Conservation (phyloP, 2,113 vertebrate genomes). For the Dasyurus viverrinus region DNA sequence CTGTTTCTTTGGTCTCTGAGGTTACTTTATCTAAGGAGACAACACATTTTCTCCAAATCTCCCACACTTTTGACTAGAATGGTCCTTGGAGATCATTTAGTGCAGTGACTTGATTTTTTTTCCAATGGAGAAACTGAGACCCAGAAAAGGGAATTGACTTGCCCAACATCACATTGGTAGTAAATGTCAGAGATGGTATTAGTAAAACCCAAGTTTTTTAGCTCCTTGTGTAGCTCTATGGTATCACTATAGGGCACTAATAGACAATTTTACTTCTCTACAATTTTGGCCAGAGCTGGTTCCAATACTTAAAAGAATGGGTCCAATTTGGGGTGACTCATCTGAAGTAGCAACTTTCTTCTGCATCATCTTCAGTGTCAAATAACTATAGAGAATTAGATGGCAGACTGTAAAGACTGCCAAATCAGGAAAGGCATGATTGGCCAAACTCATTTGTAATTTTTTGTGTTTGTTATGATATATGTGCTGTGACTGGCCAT, state of each 20-base stretch:
- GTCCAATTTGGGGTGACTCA: background rate
- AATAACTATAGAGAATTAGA: background rate
- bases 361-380: background rate
- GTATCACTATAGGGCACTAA: background rate
- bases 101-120: background rate
- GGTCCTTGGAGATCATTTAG: background rate
- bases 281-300: background rate
- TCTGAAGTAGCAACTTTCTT: background rate
- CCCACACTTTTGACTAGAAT: background rate
- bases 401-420: background rate
- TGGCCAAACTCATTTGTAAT: background rate
- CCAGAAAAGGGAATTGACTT: background rate
- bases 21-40: background rate
- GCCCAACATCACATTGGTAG: background rate
- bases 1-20: background rate
- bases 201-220: background rate
- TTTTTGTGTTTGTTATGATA: background rate
- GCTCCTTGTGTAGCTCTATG: background rate
- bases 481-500: background rate
- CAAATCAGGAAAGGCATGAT: background rate
- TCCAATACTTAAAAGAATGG: background rate
- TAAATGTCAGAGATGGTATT: background rate
- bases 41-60: background rate
- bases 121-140: background rate
- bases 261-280: background rate